These are phyloP conservation scores for Lepidurus apus DNA, from an alignment of 1,140 invertebrate species.

Conservation along the genomic window DNA sequence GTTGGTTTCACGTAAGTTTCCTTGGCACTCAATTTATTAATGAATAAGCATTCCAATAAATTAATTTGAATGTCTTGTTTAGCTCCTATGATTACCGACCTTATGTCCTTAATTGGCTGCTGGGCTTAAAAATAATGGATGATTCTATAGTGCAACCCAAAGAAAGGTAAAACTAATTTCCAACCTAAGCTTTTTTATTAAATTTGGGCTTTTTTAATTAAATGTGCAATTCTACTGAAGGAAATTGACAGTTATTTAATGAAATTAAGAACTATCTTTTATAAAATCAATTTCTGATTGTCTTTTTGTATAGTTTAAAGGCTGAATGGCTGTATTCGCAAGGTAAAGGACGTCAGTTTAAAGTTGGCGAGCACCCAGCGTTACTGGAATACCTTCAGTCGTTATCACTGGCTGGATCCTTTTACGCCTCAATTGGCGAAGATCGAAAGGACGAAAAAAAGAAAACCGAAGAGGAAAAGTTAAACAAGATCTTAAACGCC, in stretches of 20 bases:
- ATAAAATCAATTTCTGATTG: not conserved
- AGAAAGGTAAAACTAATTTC: slow-evolving; percentile 62
- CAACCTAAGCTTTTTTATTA: slow-evolving; percentile 23
- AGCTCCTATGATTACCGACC: slow-evolving; percentile 87
- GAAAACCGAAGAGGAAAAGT: slow-evolving; percentile 65
- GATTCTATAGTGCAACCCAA: slow-evolving; percentile 80
- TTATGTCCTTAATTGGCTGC: slow-evolving; percentile 87
- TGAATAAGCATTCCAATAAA: slow-evolving; percentile 24
- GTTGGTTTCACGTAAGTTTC: slow-evolving; percentile 39
- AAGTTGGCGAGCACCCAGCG: slow-evolving; percentile 71
- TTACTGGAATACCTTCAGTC: slow-evolving; percentile 68
- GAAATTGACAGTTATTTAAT: too few relatives aligned
- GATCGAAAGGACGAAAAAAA: slow-evolving; percentile 35
- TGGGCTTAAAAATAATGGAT: slow-evolving; percentile 78
- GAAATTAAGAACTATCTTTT: too few relatives aligned
- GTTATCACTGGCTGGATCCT: slow-evolving; percentile 36
- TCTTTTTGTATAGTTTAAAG: slow-evolving; percentile 62
- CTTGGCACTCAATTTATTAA: slow-evolving; percentile 30
- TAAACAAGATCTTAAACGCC: slow-evolving; percentile 76
- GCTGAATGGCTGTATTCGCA: slow-evolving; percentile 94
- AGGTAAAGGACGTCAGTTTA: slow-evolving; percentile 79
- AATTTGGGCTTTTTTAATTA: not conserved
- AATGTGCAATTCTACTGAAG: too few relatives aligned
- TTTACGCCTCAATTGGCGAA: slow-evolving; percentile 41
- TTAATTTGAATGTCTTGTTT: slow-evolving; percentile 41